Evolutionary conservation across 2,113 vertebrate genomes (phyloP), one percentile per base, ranked within the genome.

Genomic region (Aythya baeri): DNA sequence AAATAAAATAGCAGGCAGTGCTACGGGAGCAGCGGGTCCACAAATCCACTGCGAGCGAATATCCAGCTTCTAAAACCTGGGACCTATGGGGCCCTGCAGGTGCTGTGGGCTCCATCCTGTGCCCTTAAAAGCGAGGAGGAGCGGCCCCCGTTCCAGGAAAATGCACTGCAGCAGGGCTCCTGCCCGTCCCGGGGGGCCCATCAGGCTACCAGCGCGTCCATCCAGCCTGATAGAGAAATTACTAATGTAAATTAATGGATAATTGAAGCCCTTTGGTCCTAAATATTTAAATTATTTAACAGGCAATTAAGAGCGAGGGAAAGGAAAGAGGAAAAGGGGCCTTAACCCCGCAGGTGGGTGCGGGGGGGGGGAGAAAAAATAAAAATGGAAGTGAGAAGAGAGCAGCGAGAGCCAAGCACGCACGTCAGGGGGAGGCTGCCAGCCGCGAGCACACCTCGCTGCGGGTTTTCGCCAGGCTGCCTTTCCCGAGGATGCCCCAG

Each of bases 181-280:
- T 92, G 86, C 76, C 77, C 27, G 54, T 89, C 97, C 91, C 4
- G 9, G 3, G 97, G 96, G 97, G 88, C 92, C 95, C 96, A 97
- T 97, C 97, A 96, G 59, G 46, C 86, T 83, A 97, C 97, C 96
- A 90, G 94, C 25, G 59, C 75, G 96, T 97, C 96, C 96, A 93
- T 92, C 97, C 96, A 92, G 96, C 85, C 95, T 73, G 84, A 94
- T 94, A 79, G 95, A 97, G 96, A 97, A 97, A 97, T 98, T 97
- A 95, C 97, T 98, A 97, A 98, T 97, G 97, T 97, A 97, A 98
- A 98, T 98, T 97, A 97, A 98, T 98, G 97, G 97, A 97, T 96
- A 96, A 96, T 95, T 96, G 96, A 97, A 96, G 94, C 92, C 94
- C 95, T 96, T 97, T 96, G 81, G 97, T 97, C 88, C 96, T 91